phyloP scores from a whole-genome alignment of 2,797 vertebrate species.

The Scyliorhinus canicula region DNA sequence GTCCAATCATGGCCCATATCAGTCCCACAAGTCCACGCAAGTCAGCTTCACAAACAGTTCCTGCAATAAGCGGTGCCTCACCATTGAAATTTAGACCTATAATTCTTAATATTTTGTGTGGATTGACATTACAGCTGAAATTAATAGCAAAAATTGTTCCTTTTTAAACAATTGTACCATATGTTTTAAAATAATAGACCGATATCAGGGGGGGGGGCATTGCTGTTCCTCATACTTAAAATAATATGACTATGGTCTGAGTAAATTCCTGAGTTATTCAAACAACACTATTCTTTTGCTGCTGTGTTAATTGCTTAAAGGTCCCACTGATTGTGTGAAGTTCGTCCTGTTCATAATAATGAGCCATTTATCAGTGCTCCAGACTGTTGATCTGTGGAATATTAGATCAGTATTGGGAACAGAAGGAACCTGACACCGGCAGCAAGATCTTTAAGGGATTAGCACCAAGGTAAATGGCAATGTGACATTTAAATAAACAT shows the following conservation, averaged over 20 bases:
- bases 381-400: constrained; percentile 1
- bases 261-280: neutral
- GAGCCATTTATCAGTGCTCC: neutral
- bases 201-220: neutral
- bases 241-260: neutral
- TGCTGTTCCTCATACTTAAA: neutral
- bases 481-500: neutral
- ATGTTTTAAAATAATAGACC: neutral
- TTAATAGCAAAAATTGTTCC: neutral
- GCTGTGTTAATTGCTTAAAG: neutral
- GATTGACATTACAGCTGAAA: neutral
- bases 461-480: neutral
- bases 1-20: neutral
- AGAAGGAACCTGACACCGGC: neutral
- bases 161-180: neutral
- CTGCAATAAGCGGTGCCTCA: neutral
- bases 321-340: neutral
- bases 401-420: neutral
- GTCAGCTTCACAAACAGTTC: neutral
- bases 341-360: neutral
- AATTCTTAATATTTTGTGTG: neutral
- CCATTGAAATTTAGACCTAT: neutral
- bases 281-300: neutral
- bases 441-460: neutral
- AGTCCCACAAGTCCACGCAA: neutral